A percentile compares a stretch with the other conserved stretches of the same genome.
Evolutionary conservation across 2,113 vertebrate genomes (phyloP).

Genomic region (Martes martes): DNA sequence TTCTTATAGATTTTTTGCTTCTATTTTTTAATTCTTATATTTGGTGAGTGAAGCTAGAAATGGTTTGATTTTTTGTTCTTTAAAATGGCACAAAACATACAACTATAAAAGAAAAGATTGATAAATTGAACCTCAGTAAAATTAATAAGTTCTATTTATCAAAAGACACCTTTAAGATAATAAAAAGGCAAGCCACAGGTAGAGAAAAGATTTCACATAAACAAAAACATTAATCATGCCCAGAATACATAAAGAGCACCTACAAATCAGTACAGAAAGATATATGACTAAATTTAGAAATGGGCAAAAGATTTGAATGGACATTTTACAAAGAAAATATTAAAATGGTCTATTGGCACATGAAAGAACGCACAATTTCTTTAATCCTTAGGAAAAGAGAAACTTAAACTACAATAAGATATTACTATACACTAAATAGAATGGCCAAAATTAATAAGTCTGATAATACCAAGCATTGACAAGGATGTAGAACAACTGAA

Average conservation of each 20-base stretch:
- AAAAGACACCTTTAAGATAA: constrained; percentile 25
- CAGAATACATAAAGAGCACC: constrained; percentile 3
- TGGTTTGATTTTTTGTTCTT: neutral
- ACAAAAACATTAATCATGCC: neutral
- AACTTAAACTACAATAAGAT: constrained; percentile 17
- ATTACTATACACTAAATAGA: constrained; percentile 5
- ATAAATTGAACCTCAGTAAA: constrained; percentile 3
- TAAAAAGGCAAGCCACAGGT: constrained; percentile 12
- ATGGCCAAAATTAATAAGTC: neutral
- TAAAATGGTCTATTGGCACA: neutral
- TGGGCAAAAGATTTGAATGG: neutral
- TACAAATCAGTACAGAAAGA: neutral
- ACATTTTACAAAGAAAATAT: constrained; percentile 15
- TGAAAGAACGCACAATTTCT: neutral
- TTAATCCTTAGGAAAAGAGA: constrained; percentile 12
- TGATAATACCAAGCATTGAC: neutral
- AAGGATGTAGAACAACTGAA: neutral
- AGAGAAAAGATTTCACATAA: neutral
- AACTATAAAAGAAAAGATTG: neutral
- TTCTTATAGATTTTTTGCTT: neutral
- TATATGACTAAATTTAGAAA: constrained; percentile 35
- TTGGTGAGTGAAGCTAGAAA: neutral
- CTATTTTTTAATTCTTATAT: neutral
- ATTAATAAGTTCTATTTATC: neutral
- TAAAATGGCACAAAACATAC: neutral